Base-by-base conservation (phyloP, 1,140 invertebrate genomes). In the Neodiprion lecontei region DNA sequence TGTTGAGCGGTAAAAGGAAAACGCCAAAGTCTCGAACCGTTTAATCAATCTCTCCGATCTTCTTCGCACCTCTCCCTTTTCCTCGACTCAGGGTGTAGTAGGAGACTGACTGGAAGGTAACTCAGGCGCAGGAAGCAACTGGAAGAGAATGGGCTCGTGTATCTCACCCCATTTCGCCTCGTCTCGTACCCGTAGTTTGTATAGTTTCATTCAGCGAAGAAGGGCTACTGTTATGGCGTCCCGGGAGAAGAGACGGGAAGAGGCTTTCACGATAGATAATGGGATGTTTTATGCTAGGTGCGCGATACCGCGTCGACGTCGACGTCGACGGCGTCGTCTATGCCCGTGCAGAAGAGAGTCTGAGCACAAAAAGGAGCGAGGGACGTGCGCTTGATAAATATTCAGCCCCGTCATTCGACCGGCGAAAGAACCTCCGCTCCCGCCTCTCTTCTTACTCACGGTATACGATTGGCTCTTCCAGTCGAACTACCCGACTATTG, bases 1-100 rank as follows among this genome's bases (percentile, higher is more conserved):
- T 73, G 81, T 79, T 77, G 75, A 76, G 76, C 68, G 71, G 69
- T 75, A 77, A 82, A 81, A 77, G 73, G 79, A 79, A 79, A 81
- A 78, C 72, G 78, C 75, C 78, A 70, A 78, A 81, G 77, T 81
- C 74, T 68, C 50, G 40, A 70, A 67, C 74, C 74, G 76, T 81
- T 81, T 79, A 79, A 81, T 81, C 80, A 79, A 81, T 81, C 80
- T 81, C 75, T 67, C 75, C 11, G 2, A 40, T 40, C 28, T 40
- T 40, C 28, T 40, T 76, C 75, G 75, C 72, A 53, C 61, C 66
- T 21, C 14, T 76, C 14, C 23, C 72, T 48, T 50, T 72, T 49
- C 73, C 72, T 75, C 67, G 70, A 40, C 28, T 40, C 28, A 5
- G 28, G 1, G 28, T 3, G 1, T 5, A 40, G 28, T 40, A 40